Evolutionary conservation across 2,888 invertebrate genomes (phyloP).

Genomic region (Fragum fragum): DNA sequence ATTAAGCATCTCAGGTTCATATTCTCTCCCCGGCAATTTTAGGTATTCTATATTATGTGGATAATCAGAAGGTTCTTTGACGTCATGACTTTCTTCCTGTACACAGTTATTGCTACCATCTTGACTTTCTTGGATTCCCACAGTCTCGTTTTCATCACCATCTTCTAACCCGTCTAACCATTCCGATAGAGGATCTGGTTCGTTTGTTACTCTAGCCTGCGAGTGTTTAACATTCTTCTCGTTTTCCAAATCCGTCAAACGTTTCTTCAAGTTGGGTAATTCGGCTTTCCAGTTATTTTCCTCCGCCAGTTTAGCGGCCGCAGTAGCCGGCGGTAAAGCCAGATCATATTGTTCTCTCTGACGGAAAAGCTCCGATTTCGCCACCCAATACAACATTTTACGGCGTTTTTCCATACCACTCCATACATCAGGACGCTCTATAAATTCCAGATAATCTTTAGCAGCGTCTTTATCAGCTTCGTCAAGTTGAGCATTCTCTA

Average conservation of each 20-base stretch:
- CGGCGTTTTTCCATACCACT: slow-evolving; percentile 45
- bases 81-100: not conserved
- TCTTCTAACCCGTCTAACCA: slow-evolving; percentile 24
- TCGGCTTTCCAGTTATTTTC: slow-evolving; percentile 42
- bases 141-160: not conserved
- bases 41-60: not conserved
- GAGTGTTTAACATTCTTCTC: not conserved
- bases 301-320: slow-evolving; percentile 36
- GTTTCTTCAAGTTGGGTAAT: slow-evolving; percentile 33
- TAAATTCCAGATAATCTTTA: slow-evolving; percentile 45
- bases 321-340: slow-evolving; percentile 34
- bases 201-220: not conserved
- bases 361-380: slow-evolving; percentile 44
- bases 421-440: slow-evolving; percentile 53
- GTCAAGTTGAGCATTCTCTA: slow-evolving; percentile 39
- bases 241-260: slow-evolving; percentile 27
- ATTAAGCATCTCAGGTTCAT: not conserved
- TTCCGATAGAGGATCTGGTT: not conserved
- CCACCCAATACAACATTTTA: slow-evolving; percentile 55
- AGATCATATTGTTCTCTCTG: slow-evolving; percentile 37
- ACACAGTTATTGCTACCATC: too few species aligned
- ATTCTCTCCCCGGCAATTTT: not conserved
- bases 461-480: slow-evolving; percentile 41
- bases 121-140: not conserved
- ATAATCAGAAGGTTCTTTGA: not conserved